phyloP scores from a whole-genome alignment of 1,140 invertebrate genomes.

The Atopsyche davidsoni region DNA sequence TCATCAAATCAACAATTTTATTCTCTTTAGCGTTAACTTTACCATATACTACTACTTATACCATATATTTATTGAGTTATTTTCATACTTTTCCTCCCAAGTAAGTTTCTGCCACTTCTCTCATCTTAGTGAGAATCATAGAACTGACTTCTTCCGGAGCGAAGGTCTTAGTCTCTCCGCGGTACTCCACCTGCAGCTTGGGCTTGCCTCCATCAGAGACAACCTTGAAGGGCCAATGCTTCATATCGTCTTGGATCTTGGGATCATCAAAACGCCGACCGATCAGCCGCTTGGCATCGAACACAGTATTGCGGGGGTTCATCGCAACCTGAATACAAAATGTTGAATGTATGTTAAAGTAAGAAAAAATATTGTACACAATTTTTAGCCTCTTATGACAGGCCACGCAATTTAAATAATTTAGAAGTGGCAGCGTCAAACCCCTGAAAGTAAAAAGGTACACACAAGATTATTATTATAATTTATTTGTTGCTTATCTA shows the following conservation, averaged over 20 bases:
- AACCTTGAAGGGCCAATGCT: slow-evolving; percentile 77
- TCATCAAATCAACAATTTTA: no score
- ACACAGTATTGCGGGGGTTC: slow-evolving; percentile 81
- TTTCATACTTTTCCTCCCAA: slow-evolving; percentile 57
- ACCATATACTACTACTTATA: no score
- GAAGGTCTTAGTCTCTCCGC: slow-evolving; percentile 68
- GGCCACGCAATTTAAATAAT: no score
- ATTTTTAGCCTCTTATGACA: no score
- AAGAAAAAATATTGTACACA: background rate
- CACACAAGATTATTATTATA: no score
- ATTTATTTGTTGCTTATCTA: no score
- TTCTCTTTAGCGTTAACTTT: no score
- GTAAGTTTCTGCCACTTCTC: slow-evolving; percentile 65
- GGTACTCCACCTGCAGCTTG: slow-evolving; percentile 70
- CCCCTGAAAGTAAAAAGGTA: no score
- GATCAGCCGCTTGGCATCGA: slow-evolving; percentile 76
- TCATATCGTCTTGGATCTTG: slow-evolving; percentile 69
- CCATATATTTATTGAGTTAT: slow-evolving; percentile 67
- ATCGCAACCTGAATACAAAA: slow-evolving; percentile 54
- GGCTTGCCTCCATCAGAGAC: slow-evolving; percentile 64
- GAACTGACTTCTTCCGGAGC: slow-evolving; percentile 82
- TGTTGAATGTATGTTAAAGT: background rate
- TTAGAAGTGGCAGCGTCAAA: no score
- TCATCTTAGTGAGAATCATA: slow-evolving; percentile 70
- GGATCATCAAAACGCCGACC: slow-evolving; percentile 70